Conservation (phyloP, 1,140 invertebrate species). For the Manduca sexta region DNA sequence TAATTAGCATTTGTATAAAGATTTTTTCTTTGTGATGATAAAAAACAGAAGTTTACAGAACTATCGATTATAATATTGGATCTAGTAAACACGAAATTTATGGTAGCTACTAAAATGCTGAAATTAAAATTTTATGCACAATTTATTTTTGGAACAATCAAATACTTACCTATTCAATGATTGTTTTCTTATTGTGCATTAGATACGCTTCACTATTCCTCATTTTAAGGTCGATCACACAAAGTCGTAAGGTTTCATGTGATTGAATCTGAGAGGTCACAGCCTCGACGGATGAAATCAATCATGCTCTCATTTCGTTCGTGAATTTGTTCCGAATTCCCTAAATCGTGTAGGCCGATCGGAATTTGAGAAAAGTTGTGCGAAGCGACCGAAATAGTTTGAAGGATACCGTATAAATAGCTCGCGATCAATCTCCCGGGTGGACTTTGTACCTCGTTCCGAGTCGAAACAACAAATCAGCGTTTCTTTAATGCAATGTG, state of each 20-base stretch:
- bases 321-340: not conserved
- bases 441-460: conserved; percentile 4
- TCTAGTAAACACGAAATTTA: too few species aligned
- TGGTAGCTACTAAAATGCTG: too few species aligned
- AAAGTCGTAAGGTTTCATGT: conserved; percentile 4
- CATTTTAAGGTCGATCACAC: not conserved
- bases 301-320: not conserved
- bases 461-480: conserved; percentile 2
- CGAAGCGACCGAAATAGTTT: conserved; percentile 3
- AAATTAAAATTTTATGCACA: too few species aligned
- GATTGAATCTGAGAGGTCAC: not conserved
- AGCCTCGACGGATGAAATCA: not conserved
- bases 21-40: too few species aligned
- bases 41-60: too few species aligned
- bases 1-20: too few species aligned
- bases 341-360: not conserved
- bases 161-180: too few species aligned
- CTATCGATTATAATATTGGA: too few species aligned
- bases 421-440: conserved; percentile 15
- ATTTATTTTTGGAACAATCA: too few species aligned
- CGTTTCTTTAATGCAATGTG: not conserved
- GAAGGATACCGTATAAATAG: conserved; percentile 16
- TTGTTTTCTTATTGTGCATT: not conserved
- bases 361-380: not conserved
- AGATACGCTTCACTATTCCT: not conserved